phyloP scores from a whole-genome alignment of 2,113 vertebrate species.

The Cichladusa arquata region DNA sequence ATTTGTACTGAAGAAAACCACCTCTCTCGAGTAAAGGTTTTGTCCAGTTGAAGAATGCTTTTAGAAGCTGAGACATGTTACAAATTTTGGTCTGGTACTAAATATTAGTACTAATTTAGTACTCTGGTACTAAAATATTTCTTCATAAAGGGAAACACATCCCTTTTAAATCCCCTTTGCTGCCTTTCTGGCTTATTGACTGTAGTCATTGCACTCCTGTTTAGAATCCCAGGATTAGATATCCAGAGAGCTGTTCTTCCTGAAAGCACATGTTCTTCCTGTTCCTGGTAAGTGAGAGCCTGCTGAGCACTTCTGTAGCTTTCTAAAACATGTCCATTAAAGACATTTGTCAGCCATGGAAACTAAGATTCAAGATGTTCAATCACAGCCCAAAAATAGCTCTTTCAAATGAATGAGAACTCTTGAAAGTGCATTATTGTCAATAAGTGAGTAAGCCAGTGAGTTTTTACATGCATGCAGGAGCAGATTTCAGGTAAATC shows the following conservation, averaged over 20 bases:
- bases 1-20: background rate
- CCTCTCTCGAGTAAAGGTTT: background rate
- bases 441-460: background rate
- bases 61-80: background rate
- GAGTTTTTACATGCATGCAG: background rate
- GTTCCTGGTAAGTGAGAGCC: background rate
- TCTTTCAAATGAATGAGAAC: background rate
- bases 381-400: background rate
- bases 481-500: conserved; percentile 9
- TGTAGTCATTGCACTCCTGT: background rate
- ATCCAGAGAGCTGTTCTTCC: background rate
- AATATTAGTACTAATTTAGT: too few species aligned
- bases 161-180: background rate
- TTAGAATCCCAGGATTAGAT: background rate
- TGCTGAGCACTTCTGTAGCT: background rate
- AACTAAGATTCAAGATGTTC: background rate
- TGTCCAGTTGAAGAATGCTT: background rate
- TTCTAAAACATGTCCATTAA: background rate
- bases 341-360: background rate
- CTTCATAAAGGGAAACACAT: background rate
- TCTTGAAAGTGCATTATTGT: background rate
- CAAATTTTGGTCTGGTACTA: background rate
- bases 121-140: background rate
- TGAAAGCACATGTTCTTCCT: background rate
- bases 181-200: background rate